These are phyloP conservation scores for Oegoconia quadripuncta DNA, from an alignment of 2,888 invertebrate species.

Conservation along the genomic window DNA sequence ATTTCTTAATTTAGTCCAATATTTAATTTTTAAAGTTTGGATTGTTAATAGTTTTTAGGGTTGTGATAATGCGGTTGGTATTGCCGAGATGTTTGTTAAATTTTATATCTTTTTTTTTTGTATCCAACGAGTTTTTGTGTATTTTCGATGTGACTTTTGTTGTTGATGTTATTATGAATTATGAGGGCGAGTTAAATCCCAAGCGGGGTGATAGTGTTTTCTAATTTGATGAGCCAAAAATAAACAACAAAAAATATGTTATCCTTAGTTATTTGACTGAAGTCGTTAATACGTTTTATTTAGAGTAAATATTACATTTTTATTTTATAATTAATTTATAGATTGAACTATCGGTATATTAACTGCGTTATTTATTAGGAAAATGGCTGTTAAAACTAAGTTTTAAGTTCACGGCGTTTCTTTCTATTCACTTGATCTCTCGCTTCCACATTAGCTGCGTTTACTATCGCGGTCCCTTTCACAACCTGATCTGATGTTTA, in stretches of 20 bases:
- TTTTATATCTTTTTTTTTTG: conserved; percentile 2
- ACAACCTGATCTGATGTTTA: conserved; percentile 7
- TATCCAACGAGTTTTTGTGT: background rate
- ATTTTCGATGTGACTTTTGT: conserved; percentile 3
- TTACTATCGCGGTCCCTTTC: conserved; percentile 6
- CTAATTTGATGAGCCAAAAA: background rate
- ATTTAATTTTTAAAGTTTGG: conserved; percentile 27
- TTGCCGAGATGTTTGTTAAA: conserved; percentile 8
- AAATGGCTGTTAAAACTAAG: conserved; percentile 32
- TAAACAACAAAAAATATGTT: background rate
- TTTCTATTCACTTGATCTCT: conserved; percentile 25
- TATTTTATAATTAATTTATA: conserved; percentile 2
- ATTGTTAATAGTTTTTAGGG: conserved; percentile 36
- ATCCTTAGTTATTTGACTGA: conserved; percentile 1
- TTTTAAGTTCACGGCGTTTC: conserved; percentile 21
- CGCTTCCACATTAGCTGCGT: conserved; percentile 8
- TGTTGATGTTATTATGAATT: background rate
- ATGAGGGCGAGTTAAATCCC: too few species aligned
- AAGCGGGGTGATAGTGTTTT: too few species aligned
- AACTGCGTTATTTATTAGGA: conserved; percentile 25
- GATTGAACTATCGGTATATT: conserved; percentile 17
- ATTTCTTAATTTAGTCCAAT: conserved; percentile 37
- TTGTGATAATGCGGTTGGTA: conserved; percentile 20
- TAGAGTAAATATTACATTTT: background rate
- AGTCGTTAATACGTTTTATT: background rate